Percentiles rank a stretch among this genome's conserved stretches.
Evolutionary conservation across 2,888 invertebrate species (phyloP).

Genomic region (Tinea trinotella): DNA sequence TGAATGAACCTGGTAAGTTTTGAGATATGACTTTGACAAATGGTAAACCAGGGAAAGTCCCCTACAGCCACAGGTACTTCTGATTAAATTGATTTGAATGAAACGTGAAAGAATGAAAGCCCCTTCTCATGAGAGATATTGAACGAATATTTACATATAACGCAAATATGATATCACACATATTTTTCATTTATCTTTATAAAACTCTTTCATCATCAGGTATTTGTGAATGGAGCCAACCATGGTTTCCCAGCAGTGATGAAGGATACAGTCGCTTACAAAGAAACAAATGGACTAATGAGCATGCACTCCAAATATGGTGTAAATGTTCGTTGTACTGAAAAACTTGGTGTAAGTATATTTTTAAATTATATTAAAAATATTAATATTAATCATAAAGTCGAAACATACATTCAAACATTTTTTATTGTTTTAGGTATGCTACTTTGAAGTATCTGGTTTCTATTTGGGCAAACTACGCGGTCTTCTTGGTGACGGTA

Average conservation of each 20-base stretch:
- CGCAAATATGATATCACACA: no score
- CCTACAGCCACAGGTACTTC: no score
- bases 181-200: not conserved
- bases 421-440: constrained; percentile 50
- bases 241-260: constrained; percentile 79
- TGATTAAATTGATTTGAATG: not conserved
- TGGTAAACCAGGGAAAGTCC: no score
- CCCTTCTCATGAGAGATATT: no score
- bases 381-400: no score
- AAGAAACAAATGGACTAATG: constrained; percentile 66
- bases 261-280: constrained; percentile 75
- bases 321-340: constrained; percentile 72
- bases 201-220: no score
- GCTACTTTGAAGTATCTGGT: constrained; percentile 81
- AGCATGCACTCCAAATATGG: constrained; percentile 76
- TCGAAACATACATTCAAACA: not conserved
- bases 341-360: constrained; percentile 65
- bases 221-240: constrained; percentile 75
- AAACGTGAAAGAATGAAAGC: not conserved
- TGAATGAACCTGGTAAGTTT: no score
- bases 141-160: no score
- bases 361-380: not conserved
- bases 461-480: constrained; percentile 90
- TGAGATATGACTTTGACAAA: no score
- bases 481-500: constrained; percentile 91